These are phyloP conservation scores for Parasteatoda tepidariorum DNA, from an alignment of 1,140 invertebrate genomes.

Conservation along the genomic window DNA sequence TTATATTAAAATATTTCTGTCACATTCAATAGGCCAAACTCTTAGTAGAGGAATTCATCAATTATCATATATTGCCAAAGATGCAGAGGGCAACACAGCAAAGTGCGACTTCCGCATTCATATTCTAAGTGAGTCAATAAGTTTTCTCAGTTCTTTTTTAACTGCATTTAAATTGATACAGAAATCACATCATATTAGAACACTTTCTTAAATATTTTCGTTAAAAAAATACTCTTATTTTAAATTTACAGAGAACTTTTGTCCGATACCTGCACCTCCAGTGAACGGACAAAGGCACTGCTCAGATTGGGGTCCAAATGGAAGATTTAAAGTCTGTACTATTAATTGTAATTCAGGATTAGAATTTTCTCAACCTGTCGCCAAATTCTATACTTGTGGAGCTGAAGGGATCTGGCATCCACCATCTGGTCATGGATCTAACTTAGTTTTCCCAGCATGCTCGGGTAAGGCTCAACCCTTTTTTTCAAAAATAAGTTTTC, in stretches of 20 bases:
- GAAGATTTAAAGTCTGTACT: slow-evolving; percentile 77
- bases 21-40: slow-evolving; percentile 73
- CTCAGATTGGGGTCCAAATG: slow-evolving; percentile 93
- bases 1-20: not conserved
- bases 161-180: not conserved
- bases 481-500: too few relatives aligned
- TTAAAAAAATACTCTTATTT: not conserved
- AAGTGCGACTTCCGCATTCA: slow-evolving; percentile 95
- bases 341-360: slow-evolving; percentile 87
- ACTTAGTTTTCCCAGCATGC: slow-evolving; percentile 89
- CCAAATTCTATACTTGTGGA: slow-evolving; percentile 95
- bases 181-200: too few relatives aligned
- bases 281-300: slow-evolving; percentile 90
- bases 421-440: slow-evolving; percentile 80
- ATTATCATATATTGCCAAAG: slow-evolving; percentile 92
- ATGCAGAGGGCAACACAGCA: slow-evolving; percentile 89
- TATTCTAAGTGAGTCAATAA: slow-evolving; percentile 79
- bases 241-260: slow-evolving; percentile 82
- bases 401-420: slow-evolving; percentile 97
- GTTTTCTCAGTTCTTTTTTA: not conserved
- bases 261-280: slow-evolving; percentile 86
- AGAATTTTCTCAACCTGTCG: slow-evolving; percentile 89
- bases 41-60: slow-evolving; percentile 92
- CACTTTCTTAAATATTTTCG: too few relatives aligned
- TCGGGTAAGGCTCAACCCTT: too few relatives aligned